These are phyloP conservation scores for Pyrochroa serraticornis DNA, from an alignment of 2,888 invertebrate species.

Conservation along the genomic window DNA sequence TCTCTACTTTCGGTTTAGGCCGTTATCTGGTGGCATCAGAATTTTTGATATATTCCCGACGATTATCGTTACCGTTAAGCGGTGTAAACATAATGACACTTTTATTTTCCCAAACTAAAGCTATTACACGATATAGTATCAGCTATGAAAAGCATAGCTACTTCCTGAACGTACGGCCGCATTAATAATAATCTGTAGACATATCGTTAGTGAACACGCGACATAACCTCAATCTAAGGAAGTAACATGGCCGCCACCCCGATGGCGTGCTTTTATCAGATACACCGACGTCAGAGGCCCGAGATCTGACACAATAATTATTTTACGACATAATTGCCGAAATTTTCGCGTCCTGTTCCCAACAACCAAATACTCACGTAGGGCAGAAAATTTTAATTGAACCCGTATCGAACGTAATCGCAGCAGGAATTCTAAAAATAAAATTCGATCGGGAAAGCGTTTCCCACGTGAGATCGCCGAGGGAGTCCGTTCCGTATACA, in stretches of 20 bases:
- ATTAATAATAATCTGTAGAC: constrained; percentile 24
- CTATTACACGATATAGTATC: constrained; percentile 18
- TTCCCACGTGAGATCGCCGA: constrained; percentile 28
- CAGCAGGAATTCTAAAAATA: constrained; percentile 9
- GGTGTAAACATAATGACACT: constrained; percentile 11
- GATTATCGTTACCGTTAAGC: background rate
- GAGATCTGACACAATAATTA: constrained; percentile 1
- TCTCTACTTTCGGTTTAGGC: too few relatives aligned
- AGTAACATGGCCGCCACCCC: constrained; percentile 10
- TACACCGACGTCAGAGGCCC: background rate
- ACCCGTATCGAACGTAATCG: constrained; percentile 14
- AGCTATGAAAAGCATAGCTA: constrained; percentile 14
- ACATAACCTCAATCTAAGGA: constrained; percentile 10
- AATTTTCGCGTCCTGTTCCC: background rate
- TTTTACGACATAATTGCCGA: constrained; percentile 9
- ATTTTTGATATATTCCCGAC: too few relatives aligned
- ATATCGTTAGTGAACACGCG: constrained; percentile 23
- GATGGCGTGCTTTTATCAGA: constrained; percentile 5
- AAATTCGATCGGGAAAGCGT: constrained; percentile 8
- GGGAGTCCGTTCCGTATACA: constrained; percentile 28
- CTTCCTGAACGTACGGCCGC: constrained; percentile 16
- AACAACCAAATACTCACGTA: background rate
- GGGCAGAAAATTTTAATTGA: constrained; percentile 5
- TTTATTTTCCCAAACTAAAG: constrained; percentile 15
- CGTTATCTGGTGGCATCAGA: too few relatives aligned